These are phyloP conservation scores for Temnothorax unifasciatus DNA, from an alignment of 2,888 invertebrate genomes.

Conservation along the genomic window DNA sequence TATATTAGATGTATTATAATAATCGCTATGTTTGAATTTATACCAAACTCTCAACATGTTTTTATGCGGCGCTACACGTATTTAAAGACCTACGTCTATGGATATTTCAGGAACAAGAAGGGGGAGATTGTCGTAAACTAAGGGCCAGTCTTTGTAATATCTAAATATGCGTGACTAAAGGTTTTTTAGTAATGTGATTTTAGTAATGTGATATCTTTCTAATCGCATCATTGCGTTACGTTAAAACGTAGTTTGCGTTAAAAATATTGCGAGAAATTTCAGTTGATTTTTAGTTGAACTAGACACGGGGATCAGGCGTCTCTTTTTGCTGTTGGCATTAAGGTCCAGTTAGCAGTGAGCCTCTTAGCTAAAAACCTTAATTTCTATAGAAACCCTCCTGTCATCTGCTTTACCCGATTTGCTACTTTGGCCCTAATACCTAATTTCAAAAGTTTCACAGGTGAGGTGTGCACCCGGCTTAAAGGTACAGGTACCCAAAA, in stretches of 20 bases:
- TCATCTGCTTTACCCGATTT: slow-evolving; percentile 32
- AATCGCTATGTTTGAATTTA: background rate
- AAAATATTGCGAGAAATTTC: background rate
- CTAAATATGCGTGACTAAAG: slow-evolving; percentile 8
- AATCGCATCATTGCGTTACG: background rate
- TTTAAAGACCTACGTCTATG: slow-evolving; percentile 17
- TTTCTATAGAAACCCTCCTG: slow-evolving; percentile 40
- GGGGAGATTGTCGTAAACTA: too few species aligned
- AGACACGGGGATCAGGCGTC: too few species aligned
- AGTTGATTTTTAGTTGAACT: too few species aligned
- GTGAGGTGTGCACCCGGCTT: slow-evolving; percentile 7
- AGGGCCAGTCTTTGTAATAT: too few species aligned
- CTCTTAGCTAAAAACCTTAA: slow-evolving; percentile 9
- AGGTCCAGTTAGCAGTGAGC: slow-evolving; percentile 11
- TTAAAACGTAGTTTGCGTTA: background rate
- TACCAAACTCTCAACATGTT: background rate
- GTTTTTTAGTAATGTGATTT: background rate
- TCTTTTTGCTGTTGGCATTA: background rate
- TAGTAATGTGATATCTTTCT: background rate
- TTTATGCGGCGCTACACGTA: background rate
- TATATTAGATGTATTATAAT: background rate
- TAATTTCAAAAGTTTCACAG: slow-evolving; percentile 26
- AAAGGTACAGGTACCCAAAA: background rate
- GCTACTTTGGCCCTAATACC: slow-evolving; percentile 20
- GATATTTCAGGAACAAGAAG: slow-evolving; percentile 50